Percentiles rank a stretch among this genome's conserved stretches.
These are phyloP conservation scores for Mormyrops boulengeri DNA, from an alignment of 2,797 vertebrate species.

Conservation along the genomic window DNA sequence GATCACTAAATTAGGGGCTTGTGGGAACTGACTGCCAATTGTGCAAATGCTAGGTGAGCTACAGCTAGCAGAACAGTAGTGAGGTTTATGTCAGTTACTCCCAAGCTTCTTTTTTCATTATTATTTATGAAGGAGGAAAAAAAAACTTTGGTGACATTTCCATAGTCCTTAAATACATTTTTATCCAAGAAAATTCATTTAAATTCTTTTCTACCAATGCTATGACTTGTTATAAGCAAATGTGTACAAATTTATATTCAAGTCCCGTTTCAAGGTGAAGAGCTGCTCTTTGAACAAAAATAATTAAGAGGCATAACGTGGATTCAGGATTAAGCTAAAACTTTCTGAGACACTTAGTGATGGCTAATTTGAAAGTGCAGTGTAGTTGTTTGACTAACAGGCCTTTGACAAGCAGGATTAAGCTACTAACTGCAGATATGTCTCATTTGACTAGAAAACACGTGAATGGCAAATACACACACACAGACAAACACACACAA, in stretches of 20 bases:
- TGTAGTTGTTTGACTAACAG: neutral
- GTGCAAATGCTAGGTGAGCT: neutral
- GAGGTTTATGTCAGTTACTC: neutral
- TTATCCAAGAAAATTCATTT: neutral
- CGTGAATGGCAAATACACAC: neutral
- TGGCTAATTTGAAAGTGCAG: neutral
- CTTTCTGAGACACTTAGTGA: neutral
- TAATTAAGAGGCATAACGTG: neutral
- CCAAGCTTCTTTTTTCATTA: neutral
- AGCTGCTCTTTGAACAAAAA: constrained; percentile 1
- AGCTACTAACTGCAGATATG: neutral
- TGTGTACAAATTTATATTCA: neutral
- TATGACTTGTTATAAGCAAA: neutral
- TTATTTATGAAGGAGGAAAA: neutral
- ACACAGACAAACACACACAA: neutral
- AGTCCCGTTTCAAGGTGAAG: neutral
- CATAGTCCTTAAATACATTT: neutral
- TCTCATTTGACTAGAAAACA: neutral
- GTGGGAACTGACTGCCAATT: neutral
- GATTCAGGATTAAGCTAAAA: neutral
- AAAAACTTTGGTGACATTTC: neutral
- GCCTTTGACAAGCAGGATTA: neutral
- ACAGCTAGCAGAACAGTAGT: neutral
- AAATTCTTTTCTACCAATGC: neutral
- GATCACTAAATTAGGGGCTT: neutral